Evolutionary conservation across 2,888 invertebrate species (phyloP).

Genomic region (Epinotia demarniana): DNA sequence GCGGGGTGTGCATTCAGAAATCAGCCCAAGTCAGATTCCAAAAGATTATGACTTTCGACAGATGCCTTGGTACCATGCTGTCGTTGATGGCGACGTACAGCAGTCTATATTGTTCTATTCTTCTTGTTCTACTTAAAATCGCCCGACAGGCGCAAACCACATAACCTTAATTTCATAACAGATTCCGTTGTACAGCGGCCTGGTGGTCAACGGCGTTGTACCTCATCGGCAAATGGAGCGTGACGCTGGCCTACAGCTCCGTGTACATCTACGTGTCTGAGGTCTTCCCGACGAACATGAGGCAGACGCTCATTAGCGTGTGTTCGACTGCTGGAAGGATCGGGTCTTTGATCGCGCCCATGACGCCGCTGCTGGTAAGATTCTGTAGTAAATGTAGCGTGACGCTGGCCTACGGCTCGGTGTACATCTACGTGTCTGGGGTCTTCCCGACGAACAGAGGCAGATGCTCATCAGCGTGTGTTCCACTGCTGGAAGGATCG

Average conservation of each 20-base stretch:
- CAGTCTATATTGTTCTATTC: not conserved
- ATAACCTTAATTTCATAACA: conserved; percentile 50
- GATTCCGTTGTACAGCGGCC: conserved; percentile 66
- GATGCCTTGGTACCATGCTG: not conserved
- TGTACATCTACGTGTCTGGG: conserved; percentile 87
- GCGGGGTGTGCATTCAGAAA: too few relatives aligned
- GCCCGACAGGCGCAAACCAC: conserved; percentile 43
- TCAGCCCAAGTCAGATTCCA: too few relatives aligned
- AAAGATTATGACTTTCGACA: too few relatives aligned
- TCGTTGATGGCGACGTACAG: too few relatives aligned
- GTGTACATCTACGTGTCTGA: conserved; percentile 89
- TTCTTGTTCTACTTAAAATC: not conserved
- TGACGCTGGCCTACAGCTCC: conserved; percentile 87
- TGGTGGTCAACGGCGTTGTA: conserved; percentile 85
- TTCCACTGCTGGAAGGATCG: conserved; percentile 87
- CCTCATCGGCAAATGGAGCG: conserved; percentile 87
- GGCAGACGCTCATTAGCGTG: conserved; percentile 87
- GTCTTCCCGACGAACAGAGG: not conserved
- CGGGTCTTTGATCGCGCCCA: conserved; percentile 87
- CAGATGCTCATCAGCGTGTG: conserved; percentile 87
- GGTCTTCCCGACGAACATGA: conserved; percentile 87
- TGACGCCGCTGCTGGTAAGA: conserved; percentile 87
- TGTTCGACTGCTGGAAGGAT: conserved; percentile 88
- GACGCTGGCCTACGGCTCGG: conserved; percentile 86
- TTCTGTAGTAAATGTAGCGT: conserved; percentile 77